These are phyloP conservation scores for Adelognathus sp. DNA, from an alignment of 2,888 invertebrate genomes.

Conservation along the genomic window DNA sequence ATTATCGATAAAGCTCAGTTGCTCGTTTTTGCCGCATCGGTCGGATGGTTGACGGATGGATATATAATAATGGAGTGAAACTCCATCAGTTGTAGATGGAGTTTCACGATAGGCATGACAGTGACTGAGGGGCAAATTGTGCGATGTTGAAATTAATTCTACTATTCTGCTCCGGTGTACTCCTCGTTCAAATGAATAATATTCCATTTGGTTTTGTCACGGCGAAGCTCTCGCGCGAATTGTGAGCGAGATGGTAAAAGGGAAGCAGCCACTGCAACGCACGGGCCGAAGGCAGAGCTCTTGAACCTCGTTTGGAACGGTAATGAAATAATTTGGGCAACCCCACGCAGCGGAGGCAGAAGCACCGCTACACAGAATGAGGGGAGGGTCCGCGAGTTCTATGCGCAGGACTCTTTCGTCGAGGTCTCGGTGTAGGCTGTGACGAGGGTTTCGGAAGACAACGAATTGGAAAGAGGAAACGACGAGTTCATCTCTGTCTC, in stretches of 20 bases:
- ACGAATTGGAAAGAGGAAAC: conserved; percentile 53
- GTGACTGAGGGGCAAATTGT: conserved; percentile 5
- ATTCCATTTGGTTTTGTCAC: conserved; percentile 47
- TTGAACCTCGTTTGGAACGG: conserved; percentile 51
- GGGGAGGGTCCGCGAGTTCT: conserved; percentile 27
- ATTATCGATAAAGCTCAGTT: neutral
- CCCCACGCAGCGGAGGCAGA: conserved; percentile 25
- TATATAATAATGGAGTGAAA: conserved; percentile 17
- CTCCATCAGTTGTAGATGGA: too few relatives aligned
- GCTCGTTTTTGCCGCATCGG: neutral
- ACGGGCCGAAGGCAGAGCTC: conserved; percentile 5
- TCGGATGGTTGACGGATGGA: neutral
- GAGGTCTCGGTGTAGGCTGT: conserved; percentile 16
- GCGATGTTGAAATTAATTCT: conserved; percentile 36
- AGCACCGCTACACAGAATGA: conserved; percentile 24
- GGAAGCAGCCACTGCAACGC: neutral
- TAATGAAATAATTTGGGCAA: conserved; percentile 59
- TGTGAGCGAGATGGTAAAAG: conserved; percentile 19
- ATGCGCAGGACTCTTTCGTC: conserved; percentile 35
- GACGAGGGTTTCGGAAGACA: conserved; percentile 52
- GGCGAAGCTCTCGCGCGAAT: conserved; percentile 22
- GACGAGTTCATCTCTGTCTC: conserved; percentile 24
- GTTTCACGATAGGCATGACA: conserved; percentile 20
- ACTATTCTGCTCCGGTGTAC: conserved; percentile 29
- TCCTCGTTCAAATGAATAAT: conserved; percentile 46